Evolutionary conservation across 2,888 invertebrate genomes (phyloP).

Genomic region (Pinctada fucata): DNA sequence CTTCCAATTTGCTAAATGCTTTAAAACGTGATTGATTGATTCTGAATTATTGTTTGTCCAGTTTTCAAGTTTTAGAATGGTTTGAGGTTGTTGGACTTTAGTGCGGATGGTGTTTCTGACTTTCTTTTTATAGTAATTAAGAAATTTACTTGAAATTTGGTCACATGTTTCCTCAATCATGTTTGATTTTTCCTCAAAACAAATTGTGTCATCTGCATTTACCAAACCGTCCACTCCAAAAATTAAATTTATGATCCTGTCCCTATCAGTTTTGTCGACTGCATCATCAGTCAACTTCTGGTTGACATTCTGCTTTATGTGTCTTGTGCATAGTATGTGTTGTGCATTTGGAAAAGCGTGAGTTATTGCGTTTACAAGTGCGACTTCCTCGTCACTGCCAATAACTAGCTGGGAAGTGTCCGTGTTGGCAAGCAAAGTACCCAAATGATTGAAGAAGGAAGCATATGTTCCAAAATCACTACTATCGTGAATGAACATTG

Average conservation of each 20-base stretch:
- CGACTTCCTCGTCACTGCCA: slow-evolving; percentile 5
- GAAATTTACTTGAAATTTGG: slow-evolving; percentile 3
- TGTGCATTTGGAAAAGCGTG: not conserved
- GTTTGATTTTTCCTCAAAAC: slow-evolving; percentile 13
- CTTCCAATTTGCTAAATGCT: slow-evolving; percentile 11
- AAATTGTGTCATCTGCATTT: slow-evolving; percentile 10
- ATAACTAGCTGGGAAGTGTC: slow-evolving; percentile 4
- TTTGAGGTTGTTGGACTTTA: slow-evolving; percentile 6
- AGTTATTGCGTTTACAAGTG: slow-evolving; percentile 5
- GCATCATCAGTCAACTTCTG: slow-evolving; percentile 17
- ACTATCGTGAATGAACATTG: not conserved
- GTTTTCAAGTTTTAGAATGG: not conserved
- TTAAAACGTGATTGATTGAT: slow-evolving; percentile 12
- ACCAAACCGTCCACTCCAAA: not conserved
- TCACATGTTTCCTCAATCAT: not conserved
- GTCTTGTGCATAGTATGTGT: slow-evolving; percentile 2
- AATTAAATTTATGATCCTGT: not conserved
- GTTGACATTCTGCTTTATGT: slow-evolving; percentile 6
- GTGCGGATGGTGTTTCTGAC: not conserved
- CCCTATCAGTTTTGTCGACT: not conserved
- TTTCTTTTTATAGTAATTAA: slow-evolving; percentile 10
- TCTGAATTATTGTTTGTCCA: slow-evolving; percentile 20
- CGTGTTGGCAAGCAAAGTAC: not conserved
- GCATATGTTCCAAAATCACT: not conserved
- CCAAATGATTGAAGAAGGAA: not conserved